A percentile compares a stretch with the other conserved stretches of the same genome.
Conservation (phyloP, 2,888 invertebrate genomes). For the Thyatira batis region DNA sequence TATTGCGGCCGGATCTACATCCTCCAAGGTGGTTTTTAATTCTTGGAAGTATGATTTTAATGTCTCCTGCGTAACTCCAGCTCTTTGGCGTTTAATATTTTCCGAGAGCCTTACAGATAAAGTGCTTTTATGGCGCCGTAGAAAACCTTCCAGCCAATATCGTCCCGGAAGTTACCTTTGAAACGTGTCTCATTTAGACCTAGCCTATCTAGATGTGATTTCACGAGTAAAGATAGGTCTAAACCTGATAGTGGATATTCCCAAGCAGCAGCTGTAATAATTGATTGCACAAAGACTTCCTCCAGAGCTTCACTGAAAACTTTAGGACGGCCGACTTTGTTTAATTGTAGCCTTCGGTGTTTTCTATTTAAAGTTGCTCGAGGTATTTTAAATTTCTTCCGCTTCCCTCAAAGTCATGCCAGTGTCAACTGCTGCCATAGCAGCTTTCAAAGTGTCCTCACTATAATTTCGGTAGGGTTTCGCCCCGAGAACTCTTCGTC, state of each 20-base stretch:
- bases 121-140: neutral
- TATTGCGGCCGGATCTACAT: constrained; percentile 6
- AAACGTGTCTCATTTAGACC: constrained; percentile 5
- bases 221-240: constrained; percentile 5
- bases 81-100: constrained; percentile 6
- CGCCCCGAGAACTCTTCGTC: too few relatives aligned
- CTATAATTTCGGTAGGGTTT: too few relatives aligned
- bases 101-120: constrained; percentile 4
- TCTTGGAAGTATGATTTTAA: constrained; percentile 3
- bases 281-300: too few relatives aligned
- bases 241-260: constrained; percentile 6
- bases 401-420: too few relatives aligned
- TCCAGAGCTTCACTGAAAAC: too few relatives aligned
- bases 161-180: constrained; percentile 3
- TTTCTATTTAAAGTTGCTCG: too few relatives aligned
- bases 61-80: constrained; percentile 1
- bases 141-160: neutral
- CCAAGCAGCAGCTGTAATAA: neutral
- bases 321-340: too few relatives aligned
- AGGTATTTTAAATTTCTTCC: too few relatives aligned
- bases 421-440: too few relatives aligned
- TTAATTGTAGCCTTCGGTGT: too few relatives aligned
- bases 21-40: constrained; percentile 1
- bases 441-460: too few relatives aligned
- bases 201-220: constrained; percentile 3